Conservation (phyloP, 2,888 invertebrate genomes). For the Lasius platythorax region DNA sequence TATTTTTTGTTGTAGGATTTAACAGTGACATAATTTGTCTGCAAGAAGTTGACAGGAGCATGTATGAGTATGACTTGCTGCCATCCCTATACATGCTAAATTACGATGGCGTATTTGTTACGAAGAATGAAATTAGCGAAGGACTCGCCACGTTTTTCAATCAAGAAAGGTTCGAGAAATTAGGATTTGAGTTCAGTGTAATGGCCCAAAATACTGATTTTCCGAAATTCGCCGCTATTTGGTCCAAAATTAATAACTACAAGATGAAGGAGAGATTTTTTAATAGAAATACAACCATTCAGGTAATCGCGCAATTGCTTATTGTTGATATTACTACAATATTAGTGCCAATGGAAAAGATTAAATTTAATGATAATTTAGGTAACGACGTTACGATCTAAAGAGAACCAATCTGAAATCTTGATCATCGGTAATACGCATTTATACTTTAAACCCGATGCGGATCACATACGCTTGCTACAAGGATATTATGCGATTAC, state of each 20-base stretch:
- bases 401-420: constrained; percentile 87
- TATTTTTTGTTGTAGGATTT: constrained; percentile 89
- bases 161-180: constrained; percentile 89
- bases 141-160: constrained; percentile 94
- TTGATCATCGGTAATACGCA: constrained; percentile 95
- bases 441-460: constrained; percentile 96
- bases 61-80: constrained; percentile 90
- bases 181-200: constrained; percentile 87
- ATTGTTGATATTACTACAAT: neutral
- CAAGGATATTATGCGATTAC: constrained; percentile 92
- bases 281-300: constrained; percentile 90
- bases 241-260: constrained; percentile 89
- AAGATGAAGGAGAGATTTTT: constrained; percentile 88
- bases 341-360: neutral
- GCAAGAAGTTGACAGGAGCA: constrained; percentile 96
- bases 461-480: constrained; percentile 95
- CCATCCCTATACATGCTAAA: constrained; percentile 88
- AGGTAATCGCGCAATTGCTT: constrained; percentile 84
- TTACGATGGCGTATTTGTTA: constrained; percentile 89
- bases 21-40: constrained; percentile 96
- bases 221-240: constrained; percentile 88
- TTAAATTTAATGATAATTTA: constrained; percentile 70
- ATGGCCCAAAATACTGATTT: constrained; percentile 88
- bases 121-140: constrained; percentile 92
- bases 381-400: constrained; percentile 88